A percentile compares a stretch with the other conserved stretches of the same genome.
phyloP scores from a whole-genome alignment of 2,797 vertebrate species.

The Ctenopoma kingsleyae region DNA sequence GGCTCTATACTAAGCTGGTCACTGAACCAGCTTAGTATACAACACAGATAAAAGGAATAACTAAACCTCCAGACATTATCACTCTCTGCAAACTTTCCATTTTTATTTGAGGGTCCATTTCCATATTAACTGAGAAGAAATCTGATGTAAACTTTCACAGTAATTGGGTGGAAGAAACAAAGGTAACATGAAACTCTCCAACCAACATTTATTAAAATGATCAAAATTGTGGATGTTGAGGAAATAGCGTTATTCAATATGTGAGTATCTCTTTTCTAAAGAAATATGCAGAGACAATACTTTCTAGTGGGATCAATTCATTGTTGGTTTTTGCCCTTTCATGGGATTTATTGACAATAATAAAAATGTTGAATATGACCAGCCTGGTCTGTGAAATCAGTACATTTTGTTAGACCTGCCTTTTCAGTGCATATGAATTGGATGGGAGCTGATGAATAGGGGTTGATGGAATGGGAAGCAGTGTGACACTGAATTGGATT shows the following conservation, averaged over 20 bases:
- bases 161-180: too few species aligned
- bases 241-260: not conserved
- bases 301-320: not conserved
- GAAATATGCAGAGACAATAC: not conserved
- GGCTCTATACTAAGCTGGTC: too few species aligned
- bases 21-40: too few species aligned
- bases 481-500: conserved; percentile 70
- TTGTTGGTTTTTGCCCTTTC: conserved; percentile 38
- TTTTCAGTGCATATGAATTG: conserved; percentile 52
- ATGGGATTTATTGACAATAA: conserved; percentile 22
- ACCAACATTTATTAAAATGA: too few species aligned
- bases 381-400: conserved; percentile 47
- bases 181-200: too few species aligned
- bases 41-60: too few species aligned
- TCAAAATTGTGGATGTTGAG: not conserved
- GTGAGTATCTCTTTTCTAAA: not conserved
- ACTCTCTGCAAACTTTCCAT: too few species aligned
- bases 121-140: too few species aligned
- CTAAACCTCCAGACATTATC: too few species aligned
- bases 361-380: conserved; percentile 39
- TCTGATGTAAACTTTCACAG: too few species aligned
- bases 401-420: conserved; percentile 42
- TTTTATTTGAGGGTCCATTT: too few species aligned
- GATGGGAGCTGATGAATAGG: conserved; percentile 59
- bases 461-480: conserved; percentile 46